These are phyloP conservation scores for Graptemys geographica DNA, from an alignment of 2,797 vertebrate species.

Conservation along the genomic window DNA sequence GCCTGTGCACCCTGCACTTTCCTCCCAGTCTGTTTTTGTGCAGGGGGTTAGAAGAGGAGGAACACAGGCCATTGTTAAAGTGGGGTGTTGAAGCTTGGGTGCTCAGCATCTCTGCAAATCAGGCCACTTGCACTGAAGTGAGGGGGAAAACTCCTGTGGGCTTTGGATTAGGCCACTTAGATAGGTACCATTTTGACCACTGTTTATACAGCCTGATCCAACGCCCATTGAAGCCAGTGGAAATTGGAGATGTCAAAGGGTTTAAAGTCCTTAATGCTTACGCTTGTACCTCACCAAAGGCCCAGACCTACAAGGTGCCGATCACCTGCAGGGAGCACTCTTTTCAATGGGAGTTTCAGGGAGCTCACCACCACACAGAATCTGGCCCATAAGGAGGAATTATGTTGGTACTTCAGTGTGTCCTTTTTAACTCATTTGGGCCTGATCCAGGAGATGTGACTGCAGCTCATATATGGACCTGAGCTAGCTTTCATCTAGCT, in stretches of 20 bases:
- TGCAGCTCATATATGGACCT: not conserved
- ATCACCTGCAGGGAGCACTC: not conserved
- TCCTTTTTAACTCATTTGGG: not conserved
- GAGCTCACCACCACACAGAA: not conserved
- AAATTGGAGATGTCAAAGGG: not conserved
- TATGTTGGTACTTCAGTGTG: not conserved
- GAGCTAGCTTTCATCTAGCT: not conserved
- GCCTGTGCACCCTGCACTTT: no score
- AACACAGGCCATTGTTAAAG: no score
- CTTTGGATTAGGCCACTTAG: accelerated
- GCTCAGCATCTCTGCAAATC: no score
- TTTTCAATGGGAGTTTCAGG: accelerated
- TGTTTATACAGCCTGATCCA: not conserved
- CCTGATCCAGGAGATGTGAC: not conserved
- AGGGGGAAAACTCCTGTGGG: not conserved
- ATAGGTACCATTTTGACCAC: not conserved
- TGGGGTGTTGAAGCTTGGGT: no score
- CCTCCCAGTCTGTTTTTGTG: no score
- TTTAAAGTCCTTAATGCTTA: not conserved
- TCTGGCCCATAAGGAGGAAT: not conserved
- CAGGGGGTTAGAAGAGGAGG: no score
- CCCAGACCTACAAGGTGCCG: not conserved
- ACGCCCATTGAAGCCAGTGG: not conserved
- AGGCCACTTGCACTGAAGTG: not conserved
- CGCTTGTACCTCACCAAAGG: not conserved